phyloP scores from a whole-genome alignment of 2,888 invertebrate genomes.

The Drosophila stalkeri region DNA sequence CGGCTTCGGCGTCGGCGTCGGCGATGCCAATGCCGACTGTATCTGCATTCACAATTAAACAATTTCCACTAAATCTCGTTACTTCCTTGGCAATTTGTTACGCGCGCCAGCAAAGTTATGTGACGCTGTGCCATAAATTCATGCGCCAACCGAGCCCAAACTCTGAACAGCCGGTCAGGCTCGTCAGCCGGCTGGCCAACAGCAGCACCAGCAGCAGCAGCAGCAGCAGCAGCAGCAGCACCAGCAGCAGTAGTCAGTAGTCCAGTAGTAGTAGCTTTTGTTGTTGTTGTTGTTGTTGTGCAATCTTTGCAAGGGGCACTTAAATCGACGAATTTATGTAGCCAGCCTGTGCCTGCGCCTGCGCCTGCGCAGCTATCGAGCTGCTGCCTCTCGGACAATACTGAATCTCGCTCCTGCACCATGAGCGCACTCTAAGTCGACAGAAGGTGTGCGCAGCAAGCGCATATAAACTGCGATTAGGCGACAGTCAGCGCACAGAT shows the following conservation, averaged over 20 bases:
- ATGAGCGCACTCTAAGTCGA: conserved; percentile 57
- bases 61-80: conserved; percentile 84
- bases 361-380: conserved; percentile 66
- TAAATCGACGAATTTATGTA: conserved; percentile 80
- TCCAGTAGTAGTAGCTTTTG: conserved; percentile 22
- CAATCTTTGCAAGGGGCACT: conserved; percentile 75
- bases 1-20: conserved; percentile 4
- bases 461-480: conserved; percentile 84
- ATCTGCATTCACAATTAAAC: conserved; percentile 84
- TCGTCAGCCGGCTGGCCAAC: conserved; percentile 32
- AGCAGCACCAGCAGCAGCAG: conserved; percentile 10
- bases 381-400: conserved; percentile 29
- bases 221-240: conserved; percentile 15
- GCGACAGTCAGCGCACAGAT: conserved; percentile 73
- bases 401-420: conserved; percentile 23
- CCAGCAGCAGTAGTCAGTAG: conserved; percentile 29
- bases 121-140: conserved; percentile 84
- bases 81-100: conserved; percentile 84
- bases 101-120: conserved; percentile 84
- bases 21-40: conserved; percentile 58
- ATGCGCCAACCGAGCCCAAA: conserved; percentile 66
- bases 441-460: conserved; percentile 75
- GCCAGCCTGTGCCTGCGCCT: conserved; percentile 63
- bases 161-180: conserved; percentile 34
- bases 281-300: conserved; percentile 53